Evolutionary conservation across 2,888 invertebrate species (phyloP).

Genomic region (Conomelus anceps): DNA sequence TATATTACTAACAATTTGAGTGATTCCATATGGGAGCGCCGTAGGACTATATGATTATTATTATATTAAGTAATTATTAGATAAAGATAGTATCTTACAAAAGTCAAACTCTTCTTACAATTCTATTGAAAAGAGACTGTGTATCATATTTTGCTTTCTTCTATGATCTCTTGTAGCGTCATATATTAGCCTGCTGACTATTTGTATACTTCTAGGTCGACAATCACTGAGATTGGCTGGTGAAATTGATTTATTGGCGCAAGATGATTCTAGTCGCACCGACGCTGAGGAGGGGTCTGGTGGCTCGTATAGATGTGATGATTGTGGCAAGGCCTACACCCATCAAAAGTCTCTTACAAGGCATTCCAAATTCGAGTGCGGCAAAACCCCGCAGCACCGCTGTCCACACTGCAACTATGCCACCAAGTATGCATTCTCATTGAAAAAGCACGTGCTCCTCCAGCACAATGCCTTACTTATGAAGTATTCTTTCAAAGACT

Average conservation of each 20-base stretch:
- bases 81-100: too few relatives aligned
- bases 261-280: not conserved
- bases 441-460: not conserved
- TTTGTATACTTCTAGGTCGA: not conserved
- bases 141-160: too few relatives aligned
- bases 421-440: slow-evolving; percentile 14
- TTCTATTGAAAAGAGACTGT: too few relatives aligned
- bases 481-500: not conserved
- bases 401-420: slow-evolving; percentile 39
- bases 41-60: too few relatives aligned
- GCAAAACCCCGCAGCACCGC: slow-evolving; percentile 40
- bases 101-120: too few relatives aligned
- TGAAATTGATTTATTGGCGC: not conserved
- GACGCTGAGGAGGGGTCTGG: not conserved
- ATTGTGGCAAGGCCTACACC: slow-evolving; percentile 38
- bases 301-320: slow-evolving; percentile 6
- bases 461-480: not conserved
- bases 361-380: slow-evolving; percentile 39
- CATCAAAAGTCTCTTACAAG: slow-evolving; percentile 35
- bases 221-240: not conserved
- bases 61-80: too few relatives aligned
- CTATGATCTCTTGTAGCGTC: too few relatives aligned
- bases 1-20: too few relatives aligned
- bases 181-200: too few relatives aligned
- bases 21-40: too few relatives aligned